Evolutionary conservation across 2,113 vertebrate genomes (phyloP).

Genomic region (Todiramphus saurophagus): DNA sequence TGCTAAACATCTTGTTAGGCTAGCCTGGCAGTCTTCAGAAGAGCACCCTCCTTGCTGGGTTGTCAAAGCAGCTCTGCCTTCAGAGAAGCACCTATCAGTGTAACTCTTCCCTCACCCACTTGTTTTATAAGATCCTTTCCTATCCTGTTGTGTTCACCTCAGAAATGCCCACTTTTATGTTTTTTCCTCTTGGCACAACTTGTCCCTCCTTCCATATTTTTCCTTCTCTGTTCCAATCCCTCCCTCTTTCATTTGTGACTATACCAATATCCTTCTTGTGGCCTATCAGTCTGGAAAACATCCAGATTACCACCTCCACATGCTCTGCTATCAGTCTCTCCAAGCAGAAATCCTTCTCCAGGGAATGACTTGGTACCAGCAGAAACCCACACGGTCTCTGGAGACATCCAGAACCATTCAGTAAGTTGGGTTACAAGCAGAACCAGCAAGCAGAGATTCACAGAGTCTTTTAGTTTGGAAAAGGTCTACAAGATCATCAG

Average conservation of each 20-base stretch:
- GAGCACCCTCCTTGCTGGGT: not conserved
- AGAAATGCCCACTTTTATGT: not conserved
- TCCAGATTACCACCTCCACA: rapidly evolving
- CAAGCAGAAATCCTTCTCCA: not conserved
- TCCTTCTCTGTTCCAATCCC: not conserved
- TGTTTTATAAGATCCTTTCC: not conserved
- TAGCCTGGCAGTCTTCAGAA: not conserved
- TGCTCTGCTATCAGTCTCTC: not conserved
- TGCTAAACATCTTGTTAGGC: not conserved
- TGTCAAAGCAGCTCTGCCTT: not conserved
- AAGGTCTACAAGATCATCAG: not conserved
- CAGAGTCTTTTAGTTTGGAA: not conserved
- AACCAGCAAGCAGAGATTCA: not conserved
- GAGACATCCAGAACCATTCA: not conserved
- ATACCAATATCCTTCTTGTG: not conserved
- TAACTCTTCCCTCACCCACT: not conserved
- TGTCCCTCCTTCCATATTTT: not conserved
- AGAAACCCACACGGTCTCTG: not conserved
- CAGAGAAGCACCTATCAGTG: not conserved
- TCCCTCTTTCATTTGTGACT: not conserved
- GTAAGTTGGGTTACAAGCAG: not conserved
- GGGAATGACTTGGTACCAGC: not conserved
- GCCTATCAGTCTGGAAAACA: not conserved
- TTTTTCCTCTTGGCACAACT: not conserved
- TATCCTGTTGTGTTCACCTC: not conserved